Conservation (phyloP, 2,113 vertebrate genomes). For the Uria aalge region DNA sequence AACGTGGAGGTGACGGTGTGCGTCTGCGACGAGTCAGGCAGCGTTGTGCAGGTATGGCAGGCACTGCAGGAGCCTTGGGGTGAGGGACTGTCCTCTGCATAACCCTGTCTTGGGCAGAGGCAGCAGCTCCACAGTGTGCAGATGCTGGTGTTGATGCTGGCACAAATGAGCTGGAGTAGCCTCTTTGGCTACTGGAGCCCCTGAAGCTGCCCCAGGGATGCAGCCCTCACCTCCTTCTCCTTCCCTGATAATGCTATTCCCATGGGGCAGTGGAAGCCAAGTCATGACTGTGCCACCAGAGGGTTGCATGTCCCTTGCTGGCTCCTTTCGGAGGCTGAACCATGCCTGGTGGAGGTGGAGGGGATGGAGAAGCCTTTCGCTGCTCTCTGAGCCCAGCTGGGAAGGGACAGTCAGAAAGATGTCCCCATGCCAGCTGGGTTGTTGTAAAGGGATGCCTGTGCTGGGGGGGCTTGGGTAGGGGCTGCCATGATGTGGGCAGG, state of each 20-base stretch:
- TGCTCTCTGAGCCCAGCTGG: neutral
- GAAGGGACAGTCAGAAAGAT: neutral
- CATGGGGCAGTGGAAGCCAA: neutral
- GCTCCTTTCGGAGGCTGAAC: neutral
- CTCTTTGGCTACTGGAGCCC: neutral
- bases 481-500: neutral
- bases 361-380: neutral
- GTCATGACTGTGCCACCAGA: neutral
- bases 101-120: rapidly evolving
- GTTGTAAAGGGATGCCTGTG: neutral
- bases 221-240: neutral
- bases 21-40: constrained; percentile 39
- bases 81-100: neutral
- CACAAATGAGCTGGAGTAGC: rapidly evolving
- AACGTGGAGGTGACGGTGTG: constrained; percentile 66
- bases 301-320: neutral
- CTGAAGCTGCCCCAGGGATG: neutral
- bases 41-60: constrained; percentile 16
- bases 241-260: neutral
- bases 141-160: neutral
- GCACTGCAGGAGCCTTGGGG: neutral
- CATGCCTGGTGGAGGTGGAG: neutral
- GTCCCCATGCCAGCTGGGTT: rapidly evolving
- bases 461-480: rapidly evolving
- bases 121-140: neutral